Percentiles rank a stretch among this genome's conserved stretches.
Evolutionary conservation across 30 jellyfish, hydroid and myxozoan genomes (phyloP).

Genomic region (Rhopilema esculentum): DNA sequence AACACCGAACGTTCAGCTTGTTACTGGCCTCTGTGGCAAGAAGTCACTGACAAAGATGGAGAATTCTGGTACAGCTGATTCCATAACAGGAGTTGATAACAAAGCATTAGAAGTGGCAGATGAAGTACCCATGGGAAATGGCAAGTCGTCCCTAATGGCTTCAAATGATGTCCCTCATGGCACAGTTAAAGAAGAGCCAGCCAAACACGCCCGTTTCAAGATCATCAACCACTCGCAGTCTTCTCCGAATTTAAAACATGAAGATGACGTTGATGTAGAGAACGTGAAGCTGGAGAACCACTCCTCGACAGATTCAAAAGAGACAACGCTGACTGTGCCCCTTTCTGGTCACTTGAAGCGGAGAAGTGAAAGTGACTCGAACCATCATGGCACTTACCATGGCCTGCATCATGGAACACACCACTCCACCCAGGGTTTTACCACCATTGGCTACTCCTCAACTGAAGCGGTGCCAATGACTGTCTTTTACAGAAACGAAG

Average conservation of each 20-base stretch:
- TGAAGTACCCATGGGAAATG: neutral
- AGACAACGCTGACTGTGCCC: slow-evolving; percentile 31
- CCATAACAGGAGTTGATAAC: slow-evolving; percentile 15
- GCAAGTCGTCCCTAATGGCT: neutral
- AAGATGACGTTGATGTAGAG: slow-evolving; percentile 4
- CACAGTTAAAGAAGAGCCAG: slow-evolving; percentile 12
- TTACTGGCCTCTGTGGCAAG: neutral
- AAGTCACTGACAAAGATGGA: neutral
- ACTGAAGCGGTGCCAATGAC: slow-evolving; percentile 99
- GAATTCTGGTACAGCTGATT: slow-evolving; percentile 2
- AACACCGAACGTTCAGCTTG: neutral
- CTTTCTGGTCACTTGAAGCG: slow-evolving; percentile 27
- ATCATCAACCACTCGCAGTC: slow-evolving; percentile 73
- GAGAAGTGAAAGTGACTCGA: slow-evolving; percentile 48
- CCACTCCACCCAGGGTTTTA: slow-evolving; percentile 64
- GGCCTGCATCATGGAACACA: slow-evolving; percentile 45
- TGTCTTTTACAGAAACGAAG: slow-evolving; percentile 91
- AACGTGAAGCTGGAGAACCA: neutral
- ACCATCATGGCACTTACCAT: slow-evolving; percentile 16
- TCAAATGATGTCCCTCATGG: slow-evolving; percentile 16
- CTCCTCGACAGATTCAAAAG: neutral
- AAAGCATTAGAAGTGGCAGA: slow-evolving; percentile 38
- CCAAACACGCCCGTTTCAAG: slow-evolving; percentile 77
- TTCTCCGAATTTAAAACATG: neutral
- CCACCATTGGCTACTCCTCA: slow-evolving; percentile 90